Evolutionary conservation across 2,888 invertebrate genomes (phyloP), one percentile per base, ranked within the genome.

Genomic region (Acrobasis repandana): DNA sequence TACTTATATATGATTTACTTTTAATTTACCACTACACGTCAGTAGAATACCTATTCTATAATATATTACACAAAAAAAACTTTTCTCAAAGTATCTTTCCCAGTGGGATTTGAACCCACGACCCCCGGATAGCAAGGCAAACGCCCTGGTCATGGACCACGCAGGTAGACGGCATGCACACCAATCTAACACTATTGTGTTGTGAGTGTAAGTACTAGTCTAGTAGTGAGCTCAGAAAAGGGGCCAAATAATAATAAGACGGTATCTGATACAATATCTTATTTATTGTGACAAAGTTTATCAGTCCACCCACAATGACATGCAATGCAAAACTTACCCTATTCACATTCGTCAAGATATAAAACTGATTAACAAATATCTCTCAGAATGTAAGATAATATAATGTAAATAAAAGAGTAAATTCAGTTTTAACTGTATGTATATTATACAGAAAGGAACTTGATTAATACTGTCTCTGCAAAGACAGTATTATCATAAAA

Each of bases 221-320:
- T 34, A 14, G 14, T n/a, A 18, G 18, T 36, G 5, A 33, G 9
- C 51, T 14, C 16, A 49, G 47, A 10, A 46, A 56, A 15, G 3
- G 56, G 20, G 20, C 62, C 51, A 18, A 36, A 54, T 28, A 58
- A 11, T 43, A 77, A 71, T 76, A 58, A 82, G 80, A 85, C 74
- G 76, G 64, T 63, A 61, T 66, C 63, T 64, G 58, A 70, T 74
- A 74, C 66, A 74, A 68, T 75, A 77, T 73, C 61, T 64, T 69
- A 65, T 86, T 85, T 86, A 86, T 86, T 87, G 83, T 85, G 85
- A 85, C 80, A 79, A 76, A 20, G 38, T 70, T 63, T 61, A 72
- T 77, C 82, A 78, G 77, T 77, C 77, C 72, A 67, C 71, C 77
- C 72, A 67, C 71, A 62, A 72, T 71, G 67, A 74, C 66, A 73